Conservation (phyloP, 2,797 vertebrate species). For the Cyprinodon diabolis region DNA sequence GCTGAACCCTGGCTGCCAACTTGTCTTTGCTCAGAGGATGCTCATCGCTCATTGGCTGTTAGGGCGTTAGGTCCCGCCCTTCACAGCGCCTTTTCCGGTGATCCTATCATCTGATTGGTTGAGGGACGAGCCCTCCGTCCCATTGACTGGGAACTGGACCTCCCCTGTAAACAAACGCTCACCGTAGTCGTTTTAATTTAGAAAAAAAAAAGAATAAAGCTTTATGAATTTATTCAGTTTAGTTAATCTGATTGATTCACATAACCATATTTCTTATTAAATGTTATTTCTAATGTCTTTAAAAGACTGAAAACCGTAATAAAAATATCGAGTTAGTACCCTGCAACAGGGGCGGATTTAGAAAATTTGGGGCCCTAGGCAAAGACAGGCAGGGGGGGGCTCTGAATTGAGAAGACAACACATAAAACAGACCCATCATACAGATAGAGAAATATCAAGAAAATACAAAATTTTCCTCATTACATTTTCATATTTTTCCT, state of each 20-base stretch:
- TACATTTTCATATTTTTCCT: too few relatives aligned
- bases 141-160: constrained; percentile 43
- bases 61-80: constrained; percentile 34
- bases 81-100: not conserved
- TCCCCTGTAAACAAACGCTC: constrained; percentile 71
- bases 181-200: constrained; percentile 2
- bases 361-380: too few relatives aligned
- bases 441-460: too few relatives aligned
- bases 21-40: constrained; percentile 63
- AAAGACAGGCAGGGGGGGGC: too few relatives aligned
- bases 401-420: too few relatives aligned
- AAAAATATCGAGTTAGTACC: not conserved
- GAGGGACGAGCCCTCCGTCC: constrained; percentile 66
- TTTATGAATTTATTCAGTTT: not conserved
- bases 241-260: not conserved
- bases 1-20: constrained; percentile 67
- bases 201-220: not conserved
- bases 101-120: constrained; percentile 65
- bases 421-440: too few relatives aligned
- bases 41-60: constrained; percentile 34
- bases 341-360: too few relatives aligned
- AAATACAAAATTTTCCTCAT: too few relatives aligned
- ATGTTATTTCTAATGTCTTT: not conserved
- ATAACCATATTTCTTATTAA: not conserved
- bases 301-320: not conserved